Evolutionary conservation across 2,888 invertebrate species (phyloP).

Genomic region (Malachius bipustulatus): DNA sequence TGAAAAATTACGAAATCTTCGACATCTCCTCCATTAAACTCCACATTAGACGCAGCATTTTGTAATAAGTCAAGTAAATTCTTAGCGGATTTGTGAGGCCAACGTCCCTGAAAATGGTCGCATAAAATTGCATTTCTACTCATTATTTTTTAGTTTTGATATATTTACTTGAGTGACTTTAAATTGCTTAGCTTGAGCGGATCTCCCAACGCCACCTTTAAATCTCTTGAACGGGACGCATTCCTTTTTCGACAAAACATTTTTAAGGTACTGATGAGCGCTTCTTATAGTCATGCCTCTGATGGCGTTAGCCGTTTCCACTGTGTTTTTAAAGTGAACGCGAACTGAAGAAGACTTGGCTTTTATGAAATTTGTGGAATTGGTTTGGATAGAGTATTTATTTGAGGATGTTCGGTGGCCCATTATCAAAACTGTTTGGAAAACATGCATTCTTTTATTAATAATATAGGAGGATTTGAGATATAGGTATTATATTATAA

Average conservation of each 20-base stretch:
- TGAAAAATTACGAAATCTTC: slow-evolving; percentile 70
- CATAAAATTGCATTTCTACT: background rate
- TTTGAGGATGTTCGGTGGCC: slow-evolving; percentile 6
- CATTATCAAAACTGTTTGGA: too few relatives aligned
- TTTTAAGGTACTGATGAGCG: slow-evolving; percentile 61
- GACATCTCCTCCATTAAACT: slow-evolving; percentile 63
- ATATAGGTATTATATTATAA: too few relatives aligned
- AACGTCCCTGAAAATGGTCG: slow-evolving; percentile 42
- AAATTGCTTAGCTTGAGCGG: slow-evolving; percentile 66
- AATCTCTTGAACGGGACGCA: slow-evolving; percentile 69
- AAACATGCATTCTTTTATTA: too few relatives aligned
- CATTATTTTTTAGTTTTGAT: background rate
- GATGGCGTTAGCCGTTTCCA: slow-evolving; percentile 65
- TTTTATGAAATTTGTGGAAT: slow-evolving; percentile 33
- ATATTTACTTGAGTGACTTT: slow-evolving; percentile 49
- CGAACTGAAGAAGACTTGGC: slow-evolving; percentile 66
- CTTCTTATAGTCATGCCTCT: slow-evolving; percentile 62
- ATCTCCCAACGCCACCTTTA: slow-evolving; percentile 65
- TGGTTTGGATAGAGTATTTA: slow-evolving; percentile 8
- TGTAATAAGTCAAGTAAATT: slow-evolving; percentile 63
- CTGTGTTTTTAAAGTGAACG: slow-evolving; percentile 74
- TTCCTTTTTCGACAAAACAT: slow-evolving; percentile 63
- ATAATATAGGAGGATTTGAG: too few relatives aligned
- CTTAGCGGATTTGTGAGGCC: slow-evolving; percentile 74
- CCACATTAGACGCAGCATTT: slow-evolving; percentile 75